Base-by-base conservation (phyloP, 2,888 invertebrate species). In the Bellardia bayeri region DNA sequence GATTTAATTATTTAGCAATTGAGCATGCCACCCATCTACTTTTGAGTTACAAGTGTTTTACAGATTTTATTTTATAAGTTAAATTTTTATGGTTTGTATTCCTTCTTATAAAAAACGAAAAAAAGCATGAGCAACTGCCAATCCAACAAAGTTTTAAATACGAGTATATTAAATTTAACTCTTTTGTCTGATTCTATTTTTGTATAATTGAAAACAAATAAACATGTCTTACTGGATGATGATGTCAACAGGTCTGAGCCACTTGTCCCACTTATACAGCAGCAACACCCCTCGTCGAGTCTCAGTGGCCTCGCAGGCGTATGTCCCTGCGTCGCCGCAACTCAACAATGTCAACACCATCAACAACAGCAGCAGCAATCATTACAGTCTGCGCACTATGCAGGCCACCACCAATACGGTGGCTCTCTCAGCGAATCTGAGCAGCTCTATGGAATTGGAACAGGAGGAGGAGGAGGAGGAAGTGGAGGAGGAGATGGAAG, bases 381-480 rank as follows among this genome's bases (percentile, higher is more conserved):
- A 85, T 90, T 91, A 88, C 91, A 91, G 89, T 82, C 87, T 40
- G 51, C 85, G 85, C 79, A 92, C 91, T 92, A 92, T 91, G 69
- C 85, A 80, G 69, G 74, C 49, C 90, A 91, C 92, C 93, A 94
- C 91, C 90, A 92, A 91, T 91, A 91, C 91, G 90, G 92, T 90
- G 92, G 92, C 90, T 91, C 92, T 90, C 91, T 93, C 92, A 92
- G 92, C 90, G 94, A 93, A 93, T 93, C 94, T 91, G 93, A 94
- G 91, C 94, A 94, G 92, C 93, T 94, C 93, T 91, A 92, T 92
- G 93, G 93, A 92, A 91, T 92, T 94, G 94, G 94, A 94, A 66
- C 93, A 89, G 92, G 91, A 92, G 89, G 90, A 90, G 87, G 88
- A 84, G 90, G 91, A 90, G 88, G 88, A 88, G 91, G 91, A 91